Evolutionary conservation across 2,113 vertebrate genomes (phyloP).

Genomic region (Anguilla japonica): DNA sequence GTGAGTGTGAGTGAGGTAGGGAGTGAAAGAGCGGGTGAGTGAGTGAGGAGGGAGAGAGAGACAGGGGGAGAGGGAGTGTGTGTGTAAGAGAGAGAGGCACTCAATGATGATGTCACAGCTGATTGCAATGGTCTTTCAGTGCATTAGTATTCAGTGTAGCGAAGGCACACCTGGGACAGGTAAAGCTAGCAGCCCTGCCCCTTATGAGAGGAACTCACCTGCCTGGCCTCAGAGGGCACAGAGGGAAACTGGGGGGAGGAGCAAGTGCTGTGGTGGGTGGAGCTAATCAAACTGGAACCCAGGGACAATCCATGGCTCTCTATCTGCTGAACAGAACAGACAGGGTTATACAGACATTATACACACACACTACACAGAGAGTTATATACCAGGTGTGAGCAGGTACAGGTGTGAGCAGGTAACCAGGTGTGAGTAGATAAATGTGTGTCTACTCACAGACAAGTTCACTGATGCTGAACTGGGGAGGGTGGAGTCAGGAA

Average conservation of each 20-base stretch:
- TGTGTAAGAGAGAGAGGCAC: not conserved
- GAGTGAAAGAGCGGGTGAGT: slow-evolving; percentile 2
- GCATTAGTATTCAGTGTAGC: not conserved
- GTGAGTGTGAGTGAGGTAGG: slow-evolving; percentile 40
- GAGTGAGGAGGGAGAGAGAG: slow-evolving; percentile 50
- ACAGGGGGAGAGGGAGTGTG: slow-evolving; percentile 45
- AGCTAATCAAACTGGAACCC: slow-evolving; percentile 95
- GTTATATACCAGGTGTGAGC: no score
- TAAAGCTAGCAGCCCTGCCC: no score
- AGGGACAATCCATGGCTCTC: slow-evolving; percentile 93
- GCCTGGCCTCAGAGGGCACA: slow-evolving; percentile 98
- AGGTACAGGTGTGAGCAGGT: no score
- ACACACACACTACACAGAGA: no score
- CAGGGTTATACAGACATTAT: no score
- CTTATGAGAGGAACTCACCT: slow-evolving; percentile 72
- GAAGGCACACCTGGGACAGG: not conserved
- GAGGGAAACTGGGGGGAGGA: slow-evolving; percentile 91
- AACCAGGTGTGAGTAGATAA: no score
- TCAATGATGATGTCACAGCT: not conserved
- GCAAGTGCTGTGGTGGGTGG: slow-evolving; percentile 87
- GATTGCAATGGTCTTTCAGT: not conserved
- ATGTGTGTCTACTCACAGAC: slow-evolving; percentile 31
- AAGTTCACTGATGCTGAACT: no score
- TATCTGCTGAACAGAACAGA: slow-evolving; percentile 72
- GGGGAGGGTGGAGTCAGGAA: not conserved